A percentile compares a stretch with the other conserved stretches of the same genome.
Evolutionary conservation across 1,140 invertebrate genomes (phyloP).

Genomic region (Platorchestia sp.): DNA sequence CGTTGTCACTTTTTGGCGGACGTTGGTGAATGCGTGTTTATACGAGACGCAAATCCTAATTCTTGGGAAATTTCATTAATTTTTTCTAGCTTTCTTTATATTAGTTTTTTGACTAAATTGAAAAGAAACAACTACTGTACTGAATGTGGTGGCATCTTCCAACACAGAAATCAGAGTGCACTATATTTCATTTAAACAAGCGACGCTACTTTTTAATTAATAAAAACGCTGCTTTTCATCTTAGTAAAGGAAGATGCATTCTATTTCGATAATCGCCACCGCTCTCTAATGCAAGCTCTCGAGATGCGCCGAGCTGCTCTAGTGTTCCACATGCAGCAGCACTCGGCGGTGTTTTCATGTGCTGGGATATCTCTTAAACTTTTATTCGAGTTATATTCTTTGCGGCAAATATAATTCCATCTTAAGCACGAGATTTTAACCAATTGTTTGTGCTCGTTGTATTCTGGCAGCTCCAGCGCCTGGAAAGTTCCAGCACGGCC

Average conservation of each 20-base stretch:
- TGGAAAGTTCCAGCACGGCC: neutral
- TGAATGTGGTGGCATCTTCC: neutral
- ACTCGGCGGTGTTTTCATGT: neutral
- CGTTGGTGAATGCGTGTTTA: neutral
- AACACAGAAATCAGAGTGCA: no score
- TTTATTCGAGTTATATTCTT: neutral
- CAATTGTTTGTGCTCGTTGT: neutral
- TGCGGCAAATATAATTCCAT: neutral
- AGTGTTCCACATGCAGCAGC: no score
- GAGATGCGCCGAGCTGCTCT: no score
- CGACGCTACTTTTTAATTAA: no score
- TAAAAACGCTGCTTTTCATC: neutral
- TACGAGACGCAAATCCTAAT: neutral
- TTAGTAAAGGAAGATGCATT: no score
- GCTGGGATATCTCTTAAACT: neutral
- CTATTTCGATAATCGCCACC: no score
- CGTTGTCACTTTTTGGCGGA: neutral
- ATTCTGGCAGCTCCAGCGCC: no score
- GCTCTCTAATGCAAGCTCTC: no score
- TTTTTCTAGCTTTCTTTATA: neutral
- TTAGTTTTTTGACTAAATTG: neutral
- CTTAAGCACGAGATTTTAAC: neutral
- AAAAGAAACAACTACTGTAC: neutral
- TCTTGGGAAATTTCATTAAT: neutral
- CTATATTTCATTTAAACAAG: no score